These are phyloP conservation scores for Diaprepes abbreviatus DNA, from an alignment of 2,888 invertebrate genomes.

Conservation along the genomic window DNA sequence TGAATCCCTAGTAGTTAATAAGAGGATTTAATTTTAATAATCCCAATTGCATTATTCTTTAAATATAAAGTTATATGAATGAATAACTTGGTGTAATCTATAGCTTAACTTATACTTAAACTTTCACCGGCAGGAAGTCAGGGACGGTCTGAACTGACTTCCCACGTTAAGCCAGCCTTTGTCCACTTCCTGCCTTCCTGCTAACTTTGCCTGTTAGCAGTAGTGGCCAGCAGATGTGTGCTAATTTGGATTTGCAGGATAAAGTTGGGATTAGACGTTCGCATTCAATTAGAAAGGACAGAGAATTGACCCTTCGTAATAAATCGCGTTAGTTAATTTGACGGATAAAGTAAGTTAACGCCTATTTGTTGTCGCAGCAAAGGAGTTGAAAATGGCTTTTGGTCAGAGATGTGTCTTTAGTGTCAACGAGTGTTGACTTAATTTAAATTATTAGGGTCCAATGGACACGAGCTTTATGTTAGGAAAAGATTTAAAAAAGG, in stretches of 20 bases:
- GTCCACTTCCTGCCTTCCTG: slow-evolving; percentile 21
- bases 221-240: slow-evolving; percentile 36
- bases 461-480: slow-evolving; percentile 1
- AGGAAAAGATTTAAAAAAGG: not conserved
- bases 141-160: slow-evolving; percentile 11
- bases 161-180: slow-evolving; percentile 12
- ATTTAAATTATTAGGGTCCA: slow-evolving; percentile 35
- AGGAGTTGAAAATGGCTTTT: slow-evolving; percentile 44
- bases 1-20: no score
- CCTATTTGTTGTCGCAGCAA: slow-evolving; percentile 48
- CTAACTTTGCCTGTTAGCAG: slow-evolving; percentile 20
- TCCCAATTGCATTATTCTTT: no score
- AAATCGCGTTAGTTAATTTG: slow-evolving; percentile 51
- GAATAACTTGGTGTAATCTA: not conserved
- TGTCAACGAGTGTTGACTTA: slow-evolving; percentile 28
- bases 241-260: slow-evolving; percentile 45
- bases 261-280: slow-evolving; percentile 45
- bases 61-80: not conserved
- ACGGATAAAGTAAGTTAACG: slow-evolving; percentile 50
- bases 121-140: slow-evolving; percentile 6
- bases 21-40: no score
- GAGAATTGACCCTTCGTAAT: slow-evolving; percentile 50
- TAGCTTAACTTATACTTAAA: slow-evolving; percentile 17
- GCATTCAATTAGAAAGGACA: slow-evolving; percentile 50
- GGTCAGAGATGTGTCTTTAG: slow-evolving; percentile 28